phyloP scores from a whole-genome alignment of 1,140 invertebrate species.

The Pemphigus obesinymphae region DNA sequence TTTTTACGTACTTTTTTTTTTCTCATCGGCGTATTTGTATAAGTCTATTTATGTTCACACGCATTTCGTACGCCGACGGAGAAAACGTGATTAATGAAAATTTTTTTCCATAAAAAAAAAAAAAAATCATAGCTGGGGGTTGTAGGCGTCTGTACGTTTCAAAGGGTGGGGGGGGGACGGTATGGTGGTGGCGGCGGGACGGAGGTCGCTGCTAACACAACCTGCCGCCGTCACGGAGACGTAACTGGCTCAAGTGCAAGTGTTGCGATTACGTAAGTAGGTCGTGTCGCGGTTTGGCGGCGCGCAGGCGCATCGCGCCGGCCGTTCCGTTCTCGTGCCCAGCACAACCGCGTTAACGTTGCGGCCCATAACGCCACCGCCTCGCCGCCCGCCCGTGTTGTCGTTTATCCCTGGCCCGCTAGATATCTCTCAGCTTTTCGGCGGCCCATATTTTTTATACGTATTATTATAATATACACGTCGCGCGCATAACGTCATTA shows the following conservation, averaged over 20 bases:
- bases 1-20: too few relatives aligned
- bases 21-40: background rate
- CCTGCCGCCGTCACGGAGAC: conserved; percentile 35
- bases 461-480: background rate
- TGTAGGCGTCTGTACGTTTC: background rate
- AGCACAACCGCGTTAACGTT: conserved; percentile 39
- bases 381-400: background rate
- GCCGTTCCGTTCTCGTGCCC: conserved; percentile 39
- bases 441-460: background rate
- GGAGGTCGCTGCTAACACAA: conserved; percentile 36
- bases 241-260: conserved; percentile 42
- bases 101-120: too few relatives aligned
- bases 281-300: conserved; percentile 40
- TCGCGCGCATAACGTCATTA: too few relatives aligned
- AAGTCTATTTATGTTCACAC: background rate
- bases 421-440: background rate
- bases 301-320: conserved; percentile 1
- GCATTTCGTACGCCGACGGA: background rate
- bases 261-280: conserved; percentile 42
- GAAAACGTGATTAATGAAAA: too few relatives aligned
- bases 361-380: conserved; percentile 15
- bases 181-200: background rate
- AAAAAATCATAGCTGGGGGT: background rate
- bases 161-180: background rate
- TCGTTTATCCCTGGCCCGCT: conserved; percentile 6